Percentiles rank a stretch among this genome's conserved stretches.
Conservation (phyloP, 2,888 invertebrate genomes). For the Lithophane leautieri region DNA sequence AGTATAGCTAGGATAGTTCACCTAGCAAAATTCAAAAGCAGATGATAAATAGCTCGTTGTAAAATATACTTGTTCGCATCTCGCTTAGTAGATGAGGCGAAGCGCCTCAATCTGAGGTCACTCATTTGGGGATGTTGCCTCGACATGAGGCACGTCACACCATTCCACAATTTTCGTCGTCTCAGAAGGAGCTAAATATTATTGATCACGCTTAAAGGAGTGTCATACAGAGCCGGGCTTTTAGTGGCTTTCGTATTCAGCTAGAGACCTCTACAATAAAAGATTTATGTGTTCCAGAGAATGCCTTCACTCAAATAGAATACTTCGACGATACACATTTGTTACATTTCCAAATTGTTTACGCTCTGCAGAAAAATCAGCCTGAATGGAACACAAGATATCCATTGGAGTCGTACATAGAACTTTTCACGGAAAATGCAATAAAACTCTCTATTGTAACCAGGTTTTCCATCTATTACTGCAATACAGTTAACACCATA, state of each 20-base stretch:
- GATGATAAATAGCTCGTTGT: too few relatives aligned
- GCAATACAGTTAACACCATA: too few relatives aligned
- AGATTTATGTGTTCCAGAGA: constrained; percentile 1
- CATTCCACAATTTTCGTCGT: not conserved
- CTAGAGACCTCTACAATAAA: constrained; percentile 9
- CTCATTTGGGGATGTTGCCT: not conserved
- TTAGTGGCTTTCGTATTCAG: constrained; percentile 11
- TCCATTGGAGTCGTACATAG: not conserved
- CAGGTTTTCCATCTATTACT: too few relatives aligned
- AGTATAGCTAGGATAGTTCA: too few relatives aligned
- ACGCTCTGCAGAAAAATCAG: not conserved
- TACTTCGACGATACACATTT: constrained; percentile 15
- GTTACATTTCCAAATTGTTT: constrained; percentile 1
- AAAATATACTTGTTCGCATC: too few relatives aligned
- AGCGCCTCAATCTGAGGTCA: too few relatives aligned
- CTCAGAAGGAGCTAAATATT: not conserved
- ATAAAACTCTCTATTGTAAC: too few relatives aligned
- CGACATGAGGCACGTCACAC: not conserved
- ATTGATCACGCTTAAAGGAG: not conserved
- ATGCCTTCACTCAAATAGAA: constrained; percentile 11
- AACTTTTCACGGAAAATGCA: too few relatives aligned
- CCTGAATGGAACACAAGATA: constrained; percentile 14
- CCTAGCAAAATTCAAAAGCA: too few relatives aligned
- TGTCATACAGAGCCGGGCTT: too few relatives aligned
- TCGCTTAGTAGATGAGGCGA: too few relatives aligned